phyloP scores from a whole-genome alignment of 2,888 invertebrate species.

The Parapristionchus giblindavisi region DNA sequence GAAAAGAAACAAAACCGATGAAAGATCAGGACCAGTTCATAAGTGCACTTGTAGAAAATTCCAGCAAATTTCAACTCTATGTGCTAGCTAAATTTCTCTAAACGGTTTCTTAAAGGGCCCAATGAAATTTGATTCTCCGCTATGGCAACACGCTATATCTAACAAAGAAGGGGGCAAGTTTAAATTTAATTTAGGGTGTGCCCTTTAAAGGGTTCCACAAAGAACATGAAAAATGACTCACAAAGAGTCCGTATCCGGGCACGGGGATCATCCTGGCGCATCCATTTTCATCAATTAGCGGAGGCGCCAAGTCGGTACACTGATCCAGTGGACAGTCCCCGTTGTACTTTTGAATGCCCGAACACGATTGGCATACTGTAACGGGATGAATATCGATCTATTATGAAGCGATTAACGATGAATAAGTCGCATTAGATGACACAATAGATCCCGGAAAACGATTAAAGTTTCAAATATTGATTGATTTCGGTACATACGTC shows the following conservation, averaged over 20 bases:
- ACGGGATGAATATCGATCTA: not conserved
- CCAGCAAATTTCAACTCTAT: too few relatives aligned
- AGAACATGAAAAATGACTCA: conserved; percentile 1
- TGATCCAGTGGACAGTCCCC: conserved; percentile 35
- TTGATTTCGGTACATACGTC: too few relatives aligned
- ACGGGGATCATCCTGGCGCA: conserved; percentile 34
- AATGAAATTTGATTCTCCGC: too few relatives aligned
- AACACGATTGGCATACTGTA: conserved; percentile 33
- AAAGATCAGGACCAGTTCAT: too few relatives aligned
- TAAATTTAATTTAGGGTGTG: too few relatives aligned
- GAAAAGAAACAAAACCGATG: too few relatives aligned
- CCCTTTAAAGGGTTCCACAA: too few relatives aligned
- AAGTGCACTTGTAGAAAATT: too few relatives aligned
- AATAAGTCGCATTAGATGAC: not conserved
- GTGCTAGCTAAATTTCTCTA: too few relatives aligned
- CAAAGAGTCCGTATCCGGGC: conserved; percentile 35
- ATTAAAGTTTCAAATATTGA: not conserved
- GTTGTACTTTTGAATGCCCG: conserved; percentile 34
- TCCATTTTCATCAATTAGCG: conserved; percentile 28
- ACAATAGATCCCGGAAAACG: not conserved
- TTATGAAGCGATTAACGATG: not conserved
- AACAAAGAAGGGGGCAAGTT: too few relatives aligned
- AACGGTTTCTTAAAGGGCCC: too few relatives aligned
- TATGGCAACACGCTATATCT: too few relatives aligned
- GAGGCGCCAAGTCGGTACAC: conserved; percentile 37